Percentiles rank a stretch among this genome's conserved stretches.
phyloP scores from a whole-genome alignment of 2,113 vertebrate species.

The Phoenicopterus ruber region DNA sequence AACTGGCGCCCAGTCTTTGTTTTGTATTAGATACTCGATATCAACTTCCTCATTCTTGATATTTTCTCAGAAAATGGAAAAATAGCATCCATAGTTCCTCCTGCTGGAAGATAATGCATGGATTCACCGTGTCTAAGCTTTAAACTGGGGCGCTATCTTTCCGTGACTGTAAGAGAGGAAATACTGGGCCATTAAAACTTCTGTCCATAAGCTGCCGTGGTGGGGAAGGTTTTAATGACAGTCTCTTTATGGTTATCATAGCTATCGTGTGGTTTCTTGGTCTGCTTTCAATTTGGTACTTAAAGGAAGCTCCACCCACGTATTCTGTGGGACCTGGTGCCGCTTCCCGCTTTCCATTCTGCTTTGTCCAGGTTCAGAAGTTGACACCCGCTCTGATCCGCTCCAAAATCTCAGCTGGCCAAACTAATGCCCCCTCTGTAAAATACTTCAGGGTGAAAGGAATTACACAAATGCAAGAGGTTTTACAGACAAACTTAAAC shows the following conservation, averaged over 20 bases:
- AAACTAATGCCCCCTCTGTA: not conserved
- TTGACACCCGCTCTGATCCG: not conserved
- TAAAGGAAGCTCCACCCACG: not conserved
- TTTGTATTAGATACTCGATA: conserved; percentile 17
- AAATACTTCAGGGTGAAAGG: not conserved
- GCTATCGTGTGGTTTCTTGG: not conserved
- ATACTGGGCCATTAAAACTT: not conserved
- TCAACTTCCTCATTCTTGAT: not conserved
- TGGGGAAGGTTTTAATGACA: not conserved
- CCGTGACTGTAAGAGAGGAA: not conserved
- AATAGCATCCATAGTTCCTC: not conserved
- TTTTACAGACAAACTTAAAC: not conserved
- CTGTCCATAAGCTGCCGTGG: not conserved
- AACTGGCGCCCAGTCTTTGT: not conserved
- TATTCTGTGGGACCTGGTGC: not conserved
- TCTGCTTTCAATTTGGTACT: not conserved
- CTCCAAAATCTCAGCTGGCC: not conserved
- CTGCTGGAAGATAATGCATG: not conserved
- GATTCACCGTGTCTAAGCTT: not conserved
- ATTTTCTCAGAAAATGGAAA: conserved; percentile 15
- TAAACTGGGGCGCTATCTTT: not conserved
- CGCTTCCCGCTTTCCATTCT: not conserved
- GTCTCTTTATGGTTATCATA: not conserved
- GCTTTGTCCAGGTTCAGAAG: not conserved
- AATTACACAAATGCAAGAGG: not conserved